Percentiles rank a stretch among this genome's conserved stretches.
phyloP scores from a whole-genome alignment of 2,113 vertebrate species.

The Leucosticte australis region DNA sequence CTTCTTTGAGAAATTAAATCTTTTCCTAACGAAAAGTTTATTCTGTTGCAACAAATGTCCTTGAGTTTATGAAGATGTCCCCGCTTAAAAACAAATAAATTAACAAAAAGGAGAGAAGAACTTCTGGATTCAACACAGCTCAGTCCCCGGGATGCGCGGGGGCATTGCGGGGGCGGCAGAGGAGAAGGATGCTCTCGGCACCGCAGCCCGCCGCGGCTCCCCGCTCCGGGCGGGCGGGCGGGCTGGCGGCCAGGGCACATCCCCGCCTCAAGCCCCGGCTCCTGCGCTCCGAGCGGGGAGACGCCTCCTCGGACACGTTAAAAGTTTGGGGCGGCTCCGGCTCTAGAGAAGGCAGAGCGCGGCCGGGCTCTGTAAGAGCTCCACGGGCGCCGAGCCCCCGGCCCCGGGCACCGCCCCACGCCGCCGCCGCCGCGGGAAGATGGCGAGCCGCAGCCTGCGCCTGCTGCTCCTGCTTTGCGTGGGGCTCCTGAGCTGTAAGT shows the following conservation, averaged over 20 bases:
- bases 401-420: not conserved
- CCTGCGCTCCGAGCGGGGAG: not conserved
- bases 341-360: not conserved
- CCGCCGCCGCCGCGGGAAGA: not conserved
- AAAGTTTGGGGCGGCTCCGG: not conserved
- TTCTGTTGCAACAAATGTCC: not conserved
- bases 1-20: not conserved
- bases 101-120: not conserved
- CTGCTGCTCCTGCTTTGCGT: constrained; percentile 13
- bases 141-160: not conserved
- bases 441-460: constrained; percentile 25
- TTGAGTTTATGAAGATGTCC: not conserved
- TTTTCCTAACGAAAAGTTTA: not conserved
- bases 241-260: not conserved
- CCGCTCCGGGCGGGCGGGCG: not conserved
- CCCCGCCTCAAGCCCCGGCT: not conserved
- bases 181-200: not conserved
- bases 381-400: not conserved
- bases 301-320: not conserved
- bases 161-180: too few relatives aligned
- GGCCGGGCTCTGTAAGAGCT: not conserved
- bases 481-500: constrained; percentile 64
- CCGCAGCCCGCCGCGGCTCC: not conserved
- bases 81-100: accelerated
- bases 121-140: accelerated